These are phyloP conservation scores for Cantharis nigra DNA, from an alignment of 2,888 invertebrate species.

Conservation along the genomic window DNA sequence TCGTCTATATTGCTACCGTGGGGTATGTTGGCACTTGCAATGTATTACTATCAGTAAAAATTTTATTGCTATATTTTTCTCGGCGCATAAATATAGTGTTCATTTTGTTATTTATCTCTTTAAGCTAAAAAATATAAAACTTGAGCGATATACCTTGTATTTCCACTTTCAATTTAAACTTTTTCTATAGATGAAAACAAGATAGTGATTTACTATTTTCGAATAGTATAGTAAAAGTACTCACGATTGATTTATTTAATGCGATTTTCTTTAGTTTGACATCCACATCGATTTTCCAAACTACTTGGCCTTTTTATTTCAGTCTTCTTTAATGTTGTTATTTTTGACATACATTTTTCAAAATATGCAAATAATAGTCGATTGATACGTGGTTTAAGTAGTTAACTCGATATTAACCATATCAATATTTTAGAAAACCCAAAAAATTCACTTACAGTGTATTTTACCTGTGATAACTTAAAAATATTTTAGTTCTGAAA, in stretches of 20 bases:
- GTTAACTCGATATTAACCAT: too few species aligned
- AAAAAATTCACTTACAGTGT: too few species aligned
- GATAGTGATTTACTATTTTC: not conserved
- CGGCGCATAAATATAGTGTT: conserved; percentile 22
- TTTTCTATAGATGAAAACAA: not conserved
- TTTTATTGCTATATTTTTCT: conserved; percentile 18
- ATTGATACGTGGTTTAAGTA: too few species aligned
- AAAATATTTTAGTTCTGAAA: too few species aligned
- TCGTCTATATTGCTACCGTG: conserved; percentile 11
- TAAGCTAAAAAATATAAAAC: conserved; percentile 3
- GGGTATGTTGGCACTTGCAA: conserved; percentile 27
- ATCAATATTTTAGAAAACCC: too few species aligned
- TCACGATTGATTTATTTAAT: not conserved
- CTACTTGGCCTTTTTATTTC: not conserved
- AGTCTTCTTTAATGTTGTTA: not conserved
- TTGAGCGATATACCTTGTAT: not conserved
- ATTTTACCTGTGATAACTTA: too few species aligned
- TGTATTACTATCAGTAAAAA: conserved; percentile 19
- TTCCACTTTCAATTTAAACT: not conserved
- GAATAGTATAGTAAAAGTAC: not conserved
- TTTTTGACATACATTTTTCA: not conserved
- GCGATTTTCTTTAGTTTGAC: not conserved
- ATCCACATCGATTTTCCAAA: not conserved
- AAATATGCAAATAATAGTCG: not conserved
- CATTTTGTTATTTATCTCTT: conserved; percentile 22